Conservation (phyloP, 1,140 invertebrate genomes). For the Liolophura sinensis region DNA sequence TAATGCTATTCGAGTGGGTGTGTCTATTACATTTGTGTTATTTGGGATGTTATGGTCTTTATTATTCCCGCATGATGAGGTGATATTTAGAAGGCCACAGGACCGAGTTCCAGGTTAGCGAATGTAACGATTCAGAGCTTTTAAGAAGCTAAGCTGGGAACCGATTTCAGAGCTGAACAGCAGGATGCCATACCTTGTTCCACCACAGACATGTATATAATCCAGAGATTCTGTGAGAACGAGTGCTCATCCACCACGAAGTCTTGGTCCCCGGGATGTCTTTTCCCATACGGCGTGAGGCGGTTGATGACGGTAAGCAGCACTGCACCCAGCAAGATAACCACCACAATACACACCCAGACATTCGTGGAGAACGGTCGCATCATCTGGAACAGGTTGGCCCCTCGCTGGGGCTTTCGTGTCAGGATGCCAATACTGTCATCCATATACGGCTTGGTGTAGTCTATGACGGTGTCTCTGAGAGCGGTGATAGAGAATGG, state of each 20-base stretch:
- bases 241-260: neutral
- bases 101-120: too few species aligned
- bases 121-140: too few species aligned
- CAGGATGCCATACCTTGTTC: slow-evolving; percentile 27
- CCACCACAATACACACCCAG: slow-evolving; percentile 23
- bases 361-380: slow-evolving; percentile 24
- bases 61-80: too few species aligned
- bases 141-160: too few species aligned
- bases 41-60: too few species aligned
- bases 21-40: too few species aligned
- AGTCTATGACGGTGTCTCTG: slow-evolving; percentile 38
- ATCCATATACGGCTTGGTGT: slow-evolving; percentile 33
- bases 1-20: too few species aligned
- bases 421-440: slow-evolving; percentile 37
- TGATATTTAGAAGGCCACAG: too few species aligned
- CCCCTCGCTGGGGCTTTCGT: slow-evolving; percentile 18
- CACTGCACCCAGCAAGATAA: slow-evolving; percentile 21
- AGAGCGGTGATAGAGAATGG: slow-evolving; percentile 37
- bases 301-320: slow-evolving; percentile 27
- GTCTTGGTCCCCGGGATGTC: neutral
- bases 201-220: slow-evolving; percentile 25
- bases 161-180: too few species aligned
- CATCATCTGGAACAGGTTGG: slow-evolving; percentile 34
- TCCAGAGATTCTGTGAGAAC: slow-evolving; percentile 19
- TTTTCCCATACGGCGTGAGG: slow-evolving; percentile 16